phyloP scores from a whole-genome alignment of 2,797 vertebrate species.

The Cirrhinus mrigala region DNA sequence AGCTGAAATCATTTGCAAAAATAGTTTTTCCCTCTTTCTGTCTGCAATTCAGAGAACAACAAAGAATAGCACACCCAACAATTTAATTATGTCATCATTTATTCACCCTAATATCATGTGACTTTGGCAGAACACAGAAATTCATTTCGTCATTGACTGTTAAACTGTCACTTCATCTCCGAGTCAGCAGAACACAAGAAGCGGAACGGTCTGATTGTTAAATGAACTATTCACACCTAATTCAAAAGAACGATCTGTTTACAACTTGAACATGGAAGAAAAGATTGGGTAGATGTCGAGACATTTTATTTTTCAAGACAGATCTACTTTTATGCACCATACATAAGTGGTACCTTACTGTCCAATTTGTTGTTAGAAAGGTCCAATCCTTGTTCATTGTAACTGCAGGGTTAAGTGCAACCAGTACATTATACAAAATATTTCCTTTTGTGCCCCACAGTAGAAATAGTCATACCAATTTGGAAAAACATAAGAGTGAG shows the following conservation, averaged over 20 bases:
- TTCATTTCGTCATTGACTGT: too few species aligned
- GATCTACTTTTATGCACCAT: too few species aligned
- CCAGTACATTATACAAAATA: background rate
- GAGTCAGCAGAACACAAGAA: too few species aligned
- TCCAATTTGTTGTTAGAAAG: background rate
- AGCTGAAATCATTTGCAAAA: background rate
- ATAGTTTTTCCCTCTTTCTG: background rate
- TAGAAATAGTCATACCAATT: background rate
- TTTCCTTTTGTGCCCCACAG: background rate
- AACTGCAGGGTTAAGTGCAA: background rate
- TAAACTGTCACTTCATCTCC: too few species aligned
- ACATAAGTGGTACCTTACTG: background rate
- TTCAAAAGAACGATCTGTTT: background rate
- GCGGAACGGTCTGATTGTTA: too few species aligned
- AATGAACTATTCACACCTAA: background rate
- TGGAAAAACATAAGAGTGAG: background rate
- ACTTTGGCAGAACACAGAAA: too few species aligned
- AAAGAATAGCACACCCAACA: background rate
- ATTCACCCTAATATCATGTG: too few species aligned
- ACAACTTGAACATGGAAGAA: background rate
- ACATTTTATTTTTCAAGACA: too few species aligned
- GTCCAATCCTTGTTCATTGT: background rate
- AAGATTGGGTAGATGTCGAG: background rate
- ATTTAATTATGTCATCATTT: too few species aligned
- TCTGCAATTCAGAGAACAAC: background rate